Percentiles rank a stretch among this genome's conserved stretches.
Evolutionary conservation across 1,140 invertebrate species (phyloP).

Genomic region (Pachypeltis micranthus): DNA sequence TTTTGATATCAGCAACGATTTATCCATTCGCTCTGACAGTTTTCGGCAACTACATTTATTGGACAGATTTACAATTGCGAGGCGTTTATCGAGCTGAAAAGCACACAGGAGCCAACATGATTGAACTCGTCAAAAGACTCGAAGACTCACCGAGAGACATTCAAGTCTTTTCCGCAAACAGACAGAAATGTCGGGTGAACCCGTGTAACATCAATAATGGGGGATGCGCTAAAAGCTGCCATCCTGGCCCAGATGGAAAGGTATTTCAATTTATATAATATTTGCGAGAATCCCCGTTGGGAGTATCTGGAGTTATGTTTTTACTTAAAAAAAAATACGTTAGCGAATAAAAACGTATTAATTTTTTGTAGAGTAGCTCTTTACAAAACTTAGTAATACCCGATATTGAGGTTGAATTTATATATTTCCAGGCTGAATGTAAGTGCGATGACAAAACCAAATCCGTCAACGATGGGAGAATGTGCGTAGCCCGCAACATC

Average conservation of each 20-base stretch:
- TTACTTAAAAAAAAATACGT: too few relatives aligned
- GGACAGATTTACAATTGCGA: constrained; percentile 89
- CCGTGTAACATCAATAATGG: constrained; percentile 87
- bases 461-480: constrained; percentile 80
- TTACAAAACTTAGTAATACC: too few relatives aligned
- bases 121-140: constrained; percentile 83
- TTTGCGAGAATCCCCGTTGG: too few relatives aligned
- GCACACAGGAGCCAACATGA: constrained; percentile 87
- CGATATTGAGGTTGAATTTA: too few relatives aligned
- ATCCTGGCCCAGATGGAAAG: constrained; percentile 69
- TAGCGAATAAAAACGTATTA: too few relatives aligned
- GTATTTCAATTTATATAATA: constrained; percentile 31
- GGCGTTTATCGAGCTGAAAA: constrained; percentile 95
- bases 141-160: constrained; percentile 85
- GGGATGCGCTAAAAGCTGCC: constrained; percentile 90
- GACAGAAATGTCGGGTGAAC: constrained; percentile 72
- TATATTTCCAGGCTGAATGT: constrained; percentile 57
- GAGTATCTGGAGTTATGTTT: too few relatives aligned
- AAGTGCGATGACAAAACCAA: constrained; percentile 75
- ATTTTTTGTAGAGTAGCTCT: too few relatives aligned
- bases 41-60: constrained; percentile 85
- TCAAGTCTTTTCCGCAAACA: constrained; percentile 67
- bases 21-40: constrained; percentile 94
- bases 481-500: constrained; percentile 78
- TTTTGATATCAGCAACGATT: constrained; percentile 77